phyloP scores from a whole-genome alignment of 1,140 invertebrate species.

The Ips nitidus region DNA sequence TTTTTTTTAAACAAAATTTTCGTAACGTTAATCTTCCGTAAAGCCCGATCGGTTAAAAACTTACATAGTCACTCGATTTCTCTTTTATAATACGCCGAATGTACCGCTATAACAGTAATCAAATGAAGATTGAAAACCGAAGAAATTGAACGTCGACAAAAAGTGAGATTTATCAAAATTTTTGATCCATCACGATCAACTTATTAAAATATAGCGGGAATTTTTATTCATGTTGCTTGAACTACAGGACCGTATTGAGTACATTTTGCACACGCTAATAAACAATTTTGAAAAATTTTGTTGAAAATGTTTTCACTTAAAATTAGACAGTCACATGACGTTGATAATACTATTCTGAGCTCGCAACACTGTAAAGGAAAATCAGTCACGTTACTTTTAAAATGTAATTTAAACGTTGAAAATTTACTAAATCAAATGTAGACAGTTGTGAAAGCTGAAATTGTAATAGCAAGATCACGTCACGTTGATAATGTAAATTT shows the following conservation, averaged over 20 bases:
- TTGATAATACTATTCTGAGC: no score
- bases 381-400: no score
- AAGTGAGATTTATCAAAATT: constrained; percentile 21
- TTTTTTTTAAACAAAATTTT: neutral
- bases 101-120: constrained; percentile 4
- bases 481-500: no score
- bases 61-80: neutral
- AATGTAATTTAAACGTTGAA: no score
- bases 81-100: constrained; percentile 2
- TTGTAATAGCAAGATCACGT: no score
- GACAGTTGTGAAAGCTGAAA: no score
- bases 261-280: neutral
- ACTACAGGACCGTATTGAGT: neutral
- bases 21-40: neutral
- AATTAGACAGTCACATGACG: no score
- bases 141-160: constrained; percentile 9
- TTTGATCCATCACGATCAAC: constrained; percentile 15
- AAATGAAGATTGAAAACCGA: constrained; percentile 8
- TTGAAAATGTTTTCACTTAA: no score
- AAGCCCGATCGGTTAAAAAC: neutral
- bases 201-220: constrained; percentile 20
- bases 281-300: no score
- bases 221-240: constrained; percentile 9
- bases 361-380: no score
- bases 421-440: no score